phyloP scores from a whole-genome alignment of 2,797 vertebrate genomes.

The Kryptolebias ocellatus region DNA sequence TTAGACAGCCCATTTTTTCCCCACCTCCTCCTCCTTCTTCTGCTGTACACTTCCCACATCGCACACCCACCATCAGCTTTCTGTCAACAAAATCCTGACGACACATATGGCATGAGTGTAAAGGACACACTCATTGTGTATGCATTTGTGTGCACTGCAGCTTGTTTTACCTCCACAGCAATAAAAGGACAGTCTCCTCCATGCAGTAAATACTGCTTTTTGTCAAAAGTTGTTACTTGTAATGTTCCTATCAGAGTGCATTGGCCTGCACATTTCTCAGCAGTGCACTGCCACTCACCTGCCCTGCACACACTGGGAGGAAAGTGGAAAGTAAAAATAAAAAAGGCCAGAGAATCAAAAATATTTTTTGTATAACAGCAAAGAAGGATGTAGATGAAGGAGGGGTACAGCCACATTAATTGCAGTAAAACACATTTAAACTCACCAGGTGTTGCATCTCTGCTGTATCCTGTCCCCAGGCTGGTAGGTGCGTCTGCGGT shows the following conservation, averaged over 20 bases:
- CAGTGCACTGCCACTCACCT: constrained; percentile 87
- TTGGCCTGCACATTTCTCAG: constrained; percentile 85
- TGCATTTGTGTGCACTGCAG: not conserved
- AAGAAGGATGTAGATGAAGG: not conserved
- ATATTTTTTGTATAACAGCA: too few relatives aligned
- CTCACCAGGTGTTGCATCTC: constrained; percentile 90
- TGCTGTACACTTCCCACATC: constrained; percentile 76
- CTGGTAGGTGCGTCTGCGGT: constrained; percentile 79
- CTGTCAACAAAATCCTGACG: constrained; percentile 86
- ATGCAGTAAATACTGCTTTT: constrained; percentile 83
- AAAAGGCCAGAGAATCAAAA: not conserved
- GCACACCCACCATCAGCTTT: constrained; percentile 79
- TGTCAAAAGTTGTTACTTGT: constrained; percentile 90
- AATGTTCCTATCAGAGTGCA: constrained; percentile 83
- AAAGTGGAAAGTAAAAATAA: not conserved
- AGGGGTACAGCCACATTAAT: not conserved
- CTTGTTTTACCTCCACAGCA: constrained; percentile 85
- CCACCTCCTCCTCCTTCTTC: constrained; percentile 22
- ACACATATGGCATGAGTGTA: constrained; percentile 23
- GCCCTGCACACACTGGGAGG: constrained; percentile 82
- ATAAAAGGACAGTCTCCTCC: constrained; percentile 81
- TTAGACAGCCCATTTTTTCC: constrained; percentile 75
- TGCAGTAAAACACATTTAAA: not conserved
- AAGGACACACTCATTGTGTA: not conserved
- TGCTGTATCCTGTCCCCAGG: constrained; percentile 84